phyloP scores from a whole-genome alignment of 2,797 vertebrate species.

The Pseudocheirus occidentalis region DNA sequence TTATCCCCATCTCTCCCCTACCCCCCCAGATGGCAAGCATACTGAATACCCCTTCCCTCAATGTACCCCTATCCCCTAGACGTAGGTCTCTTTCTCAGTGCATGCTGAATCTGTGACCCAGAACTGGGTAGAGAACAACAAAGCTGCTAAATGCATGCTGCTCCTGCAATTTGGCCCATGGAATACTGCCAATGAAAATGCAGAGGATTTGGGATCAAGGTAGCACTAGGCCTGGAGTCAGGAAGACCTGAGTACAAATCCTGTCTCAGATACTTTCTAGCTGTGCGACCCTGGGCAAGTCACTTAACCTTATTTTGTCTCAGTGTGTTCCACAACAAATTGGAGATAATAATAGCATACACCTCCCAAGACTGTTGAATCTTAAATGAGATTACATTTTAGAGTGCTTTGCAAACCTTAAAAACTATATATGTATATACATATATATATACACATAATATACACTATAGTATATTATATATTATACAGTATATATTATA shows the following conservation, averaged over 20 bases:
- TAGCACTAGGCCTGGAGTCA: not conserved
- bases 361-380: not conserved
- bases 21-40: too few species aligned
- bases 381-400: not conserved
- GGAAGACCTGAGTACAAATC: not conserved
- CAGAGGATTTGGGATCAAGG: not conserved
- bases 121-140: not conserved
- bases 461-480: too few species aligned
- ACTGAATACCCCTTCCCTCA: too few species aligned
- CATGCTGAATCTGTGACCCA: not conserved
- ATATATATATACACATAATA: too few species aligned
- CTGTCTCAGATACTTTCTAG: not conserved
- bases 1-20: too few species aligned
- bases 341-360: not conserved
- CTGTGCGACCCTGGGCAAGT: not conserved
- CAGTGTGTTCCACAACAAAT: not conserved
- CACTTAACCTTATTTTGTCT: not conserved
- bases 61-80: not conserved
- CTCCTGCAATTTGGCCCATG: not conserved
- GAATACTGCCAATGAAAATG: not conserved
- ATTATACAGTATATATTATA: too few species aligned
- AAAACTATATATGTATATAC: not conserved
- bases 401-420: not conserved
- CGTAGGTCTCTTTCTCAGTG: not conserved
- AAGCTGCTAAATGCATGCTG: not conserved